Percentiles rank a stretch among this genome's conserved stretches.
phyloP scores from a whole-genome alignment of 2,888 invertebrate species.

The Tortrix viridana region DNA sequence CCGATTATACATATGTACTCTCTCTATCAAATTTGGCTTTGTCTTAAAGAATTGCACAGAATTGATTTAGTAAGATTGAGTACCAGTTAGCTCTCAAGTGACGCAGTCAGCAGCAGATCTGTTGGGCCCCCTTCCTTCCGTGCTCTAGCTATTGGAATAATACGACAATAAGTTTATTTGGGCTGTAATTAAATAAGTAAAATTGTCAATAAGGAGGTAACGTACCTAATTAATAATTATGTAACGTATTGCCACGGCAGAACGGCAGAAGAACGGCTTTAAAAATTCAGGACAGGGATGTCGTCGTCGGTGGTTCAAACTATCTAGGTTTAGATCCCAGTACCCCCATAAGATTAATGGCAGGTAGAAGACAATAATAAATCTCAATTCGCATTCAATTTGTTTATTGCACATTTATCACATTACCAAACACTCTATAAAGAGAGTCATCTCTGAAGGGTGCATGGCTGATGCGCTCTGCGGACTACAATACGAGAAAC shows the following conservation, averaged over 20 bases:
- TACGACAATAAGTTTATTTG: too few relatives aligned
- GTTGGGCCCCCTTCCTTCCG: neutral
- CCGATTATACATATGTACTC: too few relatives aligned
- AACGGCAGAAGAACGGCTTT: too few relatives aligned
- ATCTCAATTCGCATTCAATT: constrained; percentile 69
- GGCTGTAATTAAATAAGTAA: too few relatives aligned
- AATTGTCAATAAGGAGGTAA: too few relatives aligned
- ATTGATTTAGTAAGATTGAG: too few relatives aligned
- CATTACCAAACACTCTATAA: constrained; percentile 59
- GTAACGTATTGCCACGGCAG: too few relatives aligned
- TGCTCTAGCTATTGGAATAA: neutral
- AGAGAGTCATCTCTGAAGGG: constrained; percentile 61
- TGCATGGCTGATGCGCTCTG: constrained; percentile 71
- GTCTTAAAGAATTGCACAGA: too few relatives aligned
- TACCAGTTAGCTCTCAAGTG: too few relatives aligned
- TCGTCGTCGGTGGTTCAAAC: neutral
- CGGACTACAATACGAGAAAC: constrained; percentile 45
- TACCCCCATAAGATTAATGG: neutral
- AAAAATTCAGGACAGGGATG: too few relatives aligned
- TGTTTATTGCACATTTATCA: constrained; percentile 65
- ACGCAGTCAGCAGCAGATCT: constrained; percentile 12
- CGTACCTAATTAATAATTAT: too few relatives aligned
- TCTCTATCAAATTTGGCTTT: too few relatives aligned
- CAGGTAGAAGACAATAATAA: constrained; percentile 49
- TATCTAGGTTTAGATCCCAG: neutral